Conservation (phyloP, 2,113 vertebrate genomes). For the Axis porcinus region DNA sequence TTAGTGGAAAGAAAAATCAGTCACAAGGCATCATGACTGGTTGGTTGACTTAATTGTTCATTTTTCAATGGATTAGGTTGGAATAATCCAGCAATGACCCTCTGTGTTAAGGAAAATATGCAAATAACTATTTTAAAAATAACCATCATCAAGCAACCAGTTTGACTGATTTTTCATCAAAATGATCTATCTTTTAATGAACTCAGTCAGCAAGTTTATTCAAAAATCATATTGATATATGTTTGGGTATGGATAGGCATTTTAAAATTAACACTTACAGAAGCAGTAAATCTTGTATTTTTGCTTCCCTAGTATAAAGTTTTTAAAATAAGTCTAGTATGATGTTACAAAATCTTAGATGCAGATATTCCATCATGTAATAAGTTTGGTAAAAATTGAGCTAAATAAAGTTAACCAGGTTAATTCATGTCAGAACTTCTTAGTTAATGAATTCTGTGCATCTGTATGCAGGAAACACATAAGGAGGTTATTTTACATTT, state of each 20-base stretch:
- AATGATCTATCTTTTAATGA: not conserved
- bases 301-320: not conserved
- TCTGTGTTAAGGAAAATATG: not conserved
- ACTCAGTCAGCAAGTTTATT: not conserved
- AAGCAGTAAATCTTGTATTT: not conserved
- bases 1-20: not conserved
- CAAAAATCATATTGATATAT: not conserved
- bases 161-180: not conserved
- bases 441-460: not conserved
- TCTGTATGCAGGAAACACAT: not conserved
- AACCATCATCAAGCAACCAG: not conserved
- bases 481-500: not conserved
- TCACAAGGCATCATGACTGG: not conserved
- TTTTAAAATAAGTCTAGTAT: not conserved
- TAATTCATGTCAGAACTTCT: not conserved
- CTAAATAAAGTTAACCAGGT: not conserved
- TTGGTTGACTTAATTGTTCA: not conserved
- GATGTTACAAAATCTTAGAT: not conserved
- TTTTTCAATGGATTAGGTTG: not conserved
- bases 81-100: not conserved
- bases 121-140: conserved; percentile 4
- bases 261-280: not conserved
- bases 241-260: not conserved
- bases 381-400: not conserved
- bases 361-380: not conserved